A percentile compares a stretch with the other conserved stretches of the same genome.
Conservation (phyloP, 2,113 vertebrate species). For the Capreolus pygargus region DNA sequence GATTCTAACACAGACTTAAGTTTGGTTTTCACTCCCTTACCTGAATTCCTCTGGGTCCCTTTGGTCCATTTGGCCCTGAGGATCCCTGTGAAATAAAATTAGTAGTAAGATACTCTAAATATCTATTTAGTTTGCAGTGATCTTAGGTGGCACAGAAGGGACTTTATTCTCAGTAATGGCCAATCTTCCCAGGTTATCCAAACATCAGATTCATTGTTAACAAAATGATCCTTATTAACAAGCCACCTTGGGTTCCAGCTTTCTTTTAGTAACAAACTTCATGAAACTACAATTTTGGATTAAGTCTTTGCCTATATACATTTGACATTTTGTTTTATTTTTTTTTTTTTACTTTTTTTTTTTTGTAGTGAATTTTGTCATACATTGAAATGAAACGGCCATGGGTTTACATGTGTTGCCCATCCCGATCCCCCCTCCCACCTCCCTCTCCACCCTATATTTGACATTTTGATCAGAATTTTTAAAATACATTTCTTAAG, state of each 20-base stretch:
- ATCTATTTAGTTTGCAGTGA: neutral
- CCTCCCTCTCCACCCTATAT: too few relatives aligned
- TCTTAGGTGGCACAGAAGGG: neutral
- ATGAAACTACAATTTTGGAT: slow-evolving; percentile 2
- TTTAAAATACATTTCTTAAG: neutral
- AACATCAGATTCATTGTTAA: neutral
- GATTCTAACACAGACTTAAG: neutral
- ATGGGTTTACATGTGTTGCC: too few relatives aligned
- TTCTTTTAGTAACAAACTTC: neutral
- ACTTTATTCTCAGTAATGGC: neutral
- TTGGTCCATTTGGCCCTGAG: slow-evolving; percentile 76
- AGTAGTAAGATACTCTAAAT: slow-evolving; percentile 23
- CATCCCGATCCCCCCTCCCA: too few relatives aligned
- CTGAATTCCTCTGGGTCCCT: slow-evolving; percentile 85
- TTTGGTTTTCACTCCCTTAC: slow-evolving; percentile 72
- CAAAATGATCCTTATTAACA: slow-evolving; percentile 23
- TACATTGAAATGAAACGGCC: too few relatives aligned
- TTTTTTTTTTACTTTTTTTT: too few relatives aligned
- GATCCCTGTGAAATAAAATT: slow-evolving; percentile 67
- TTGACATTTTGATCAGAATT: slow-evolving; percentile 2
- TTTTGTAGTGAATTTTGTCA: too few relatives aligned
- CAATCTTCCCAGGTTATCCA: neutral
- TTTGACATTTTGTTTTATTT: slow-evolving; percentile 12
- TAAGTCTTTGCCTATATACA: neutral
- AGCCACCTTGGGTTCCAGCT: neutral